Evolutionary conservation across 2,113 vertebrate species (phyloP).

Genomic region (Hippocampus mohnikei): DNA sequence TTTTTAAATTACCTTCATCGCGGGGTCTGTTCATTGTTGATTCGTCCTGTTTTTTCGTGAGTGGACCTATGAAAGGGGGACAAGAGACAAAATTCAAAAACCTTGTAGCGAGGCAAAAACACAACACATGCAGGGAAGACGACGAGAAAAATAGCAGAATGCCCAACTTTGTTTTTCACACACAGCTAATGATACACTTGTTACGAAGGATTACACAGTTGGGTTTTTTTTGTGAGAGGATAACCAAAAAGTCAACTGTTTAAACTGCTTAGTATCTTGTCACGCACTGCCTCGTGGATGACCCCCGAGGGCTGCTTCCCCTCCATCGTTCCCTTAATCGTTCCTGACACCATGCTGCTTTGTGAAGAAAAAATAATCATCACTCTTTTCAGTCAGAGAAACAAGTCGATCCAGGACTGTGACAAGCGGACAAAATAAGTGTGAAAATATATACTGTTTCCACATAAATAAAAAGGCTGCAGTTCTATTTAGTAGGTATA

Average conservation of each 20-base stretch:
- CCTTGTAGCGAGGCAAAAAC: conserved; percentile 39
- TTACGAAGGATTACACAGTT: conserved; percentile 22
- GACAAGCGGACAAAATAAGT: not conserved
- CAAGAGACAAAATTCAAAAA: conserved; percentile 62
- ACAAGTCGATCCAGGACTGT: conserved; percentile 1
- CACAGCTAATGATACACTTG: conserved; percentile 27
- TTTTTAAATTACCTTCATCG: conserved; percentile 76
- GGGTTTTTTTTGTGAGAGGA: conserved; percentile 16
- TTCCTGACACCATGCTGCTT: conserved; percentile 52
- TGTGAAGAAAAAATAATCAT: conserved; percentile 60
- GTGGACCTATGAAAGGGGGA: conserved; percentile 74
- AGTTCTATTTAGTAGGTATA: not conserved
- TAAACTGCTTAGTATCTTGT: conserved; percentile 55
- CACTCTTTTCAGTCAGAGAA: conserved; percentile 49
- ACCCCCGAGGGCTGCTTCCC: conserved; percentile 52
- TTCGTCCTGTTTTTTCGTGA: conserved; percentile 85
- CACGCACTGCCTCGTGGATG: conserved; percentile 51
- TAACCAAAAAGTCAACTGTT: conserved; percentile 50
- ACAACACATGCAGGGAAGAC: conserved; percentile 9
- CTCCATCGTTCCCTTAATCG: conserved; percentile 51
- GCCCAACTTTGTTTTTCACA: conserved; percentile 15
- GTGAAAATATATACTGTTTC: not conserved
- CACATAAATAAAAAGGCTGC: not conserved
- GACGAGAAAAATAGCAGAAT: conserved; percentile 14
- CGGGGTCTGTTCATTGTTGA: conserved; percentile 77